Base-by-base conservation (phyloP, 2,888 invertebrate species). In the Bruchidius siliquastri region DNA sequence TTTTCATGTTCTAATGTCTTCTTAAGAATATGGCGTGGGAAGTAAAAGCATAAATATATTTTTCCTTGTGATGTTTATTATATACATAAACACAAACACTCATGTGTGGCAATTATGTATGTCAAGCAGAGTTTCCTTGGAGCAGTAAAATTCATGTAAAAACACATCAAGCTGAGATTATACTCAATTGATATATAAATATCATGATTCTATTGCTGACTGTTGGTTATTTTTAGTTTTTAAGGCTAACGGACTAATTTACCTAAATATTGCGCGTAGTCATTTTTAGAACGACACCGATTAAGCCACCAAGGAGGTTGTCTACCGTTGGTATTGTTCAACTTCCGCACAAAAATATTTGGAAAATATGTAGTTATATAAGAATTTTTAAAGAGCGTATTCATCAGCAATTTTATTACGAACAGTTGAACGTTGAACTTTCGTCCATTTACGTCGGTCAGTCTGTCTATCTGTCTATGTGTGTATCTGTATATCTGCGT, bases 161-260 rank as follows among this genome's bases (percentile, higher is more conserved):
- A 49, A 49, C 13, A 49, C 49, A 49, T 49, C 18, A 49, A 49
- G 49, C 13, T 49, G 49, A 49, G 49, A 21, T 73, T 76, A 71
- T 76, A 76, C 74, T 76, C 26, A 26, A 26, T 26, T 8, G 26
- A 2, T 76, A 74, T 76, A 76, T 74, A 74, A 70, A 71, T 67
- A 71, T 71, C 73, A 73, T 70, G n/a, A n/a, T 74, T 70, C 72
- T 32, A 70, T 68, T n/a, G 72, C 70, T 71, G 26, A 49, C 49
- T 49, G 49, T 13, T 49, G 18, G 49, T 49, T 77, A 77, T 77
- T 77, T 75, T 76, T 77, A 76, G 77, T 74, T 74, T 72, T 73
- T 73, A 74, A 75, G 77, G 77, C 77, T 77, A 77, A 76, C 74
- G 77, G 73, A 75, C 75, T 72, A 72, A 71, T 73, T 72, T 74